Percentiles rank a stretch among this genome's conserved stretches.
Evolutionary conservation across 2,797 vertebrate species (phyloP).

Genomic region (Pipistrellus kuhlii): DNA sequence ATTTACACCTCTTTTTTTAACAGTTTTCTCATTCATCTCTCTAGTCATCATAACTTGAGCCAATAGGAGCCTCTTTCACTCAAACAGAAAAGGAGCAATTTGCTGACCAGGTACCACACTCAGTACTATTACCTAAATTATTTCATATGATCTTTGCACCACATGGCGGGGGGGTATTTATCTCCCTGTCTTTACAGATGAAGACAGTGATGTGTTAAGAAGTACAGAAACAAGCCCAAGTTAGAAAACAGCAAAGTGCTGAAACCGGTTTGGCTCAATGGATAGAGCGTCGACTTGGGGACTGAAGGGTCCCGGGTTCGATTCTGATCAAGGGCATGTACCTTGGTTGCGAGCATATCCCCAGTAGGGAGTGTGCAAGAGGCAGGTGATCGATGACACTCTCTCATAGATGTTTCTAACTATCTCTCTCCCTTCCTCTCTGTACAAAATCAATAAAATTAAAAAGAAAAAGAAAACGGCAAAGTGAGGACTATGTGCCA

Average conservation of each 20-base stretch:
- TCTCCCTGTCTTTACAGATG: neutral
- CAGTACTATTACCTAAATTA: too few species aligned
- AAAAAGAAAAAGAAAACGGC: neutral
- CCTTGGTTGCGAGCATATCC: too few species aligned
- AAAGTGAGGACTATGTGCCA: neutral
- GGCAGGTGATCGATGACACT: too few species aligned
- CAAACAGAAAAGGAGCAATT: accelerated
- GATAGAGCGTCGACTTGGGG: too few species aligned
- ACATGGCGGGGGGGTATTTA: neutral
- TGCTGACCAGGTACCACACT: accelerated
- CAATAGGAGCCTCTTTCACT: neutral
- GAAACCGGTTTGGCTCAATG: too few species aligned
- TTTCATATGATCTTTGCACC: neutral
- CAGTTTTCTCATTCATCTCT: neutral
- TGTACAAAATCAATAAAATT: too few species aligned
- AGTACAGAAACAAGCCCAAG: neutral
- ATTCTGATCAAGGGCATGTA: too few species aligned
- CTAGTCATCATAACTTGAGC: neutral
- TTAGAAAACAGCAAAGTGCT: neutral
- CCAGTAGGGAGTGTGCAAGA: too few species aligned
- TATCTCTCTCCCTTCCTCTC: too few species aligned
- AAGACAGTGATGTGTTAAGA: neutral
- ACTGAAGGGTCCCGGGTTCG: too few species aligned
- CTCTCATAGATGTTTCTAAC: too few species aligned
- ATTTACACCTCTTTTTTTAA: neutral